Percentiles rank a stretch among this genome's conserved stretches.
These are phyloP conservation scores for Diogma glabrata DNA, from an alignment of 2,888 invertebrate genomes.

Conservation along the genomic window DNA sequence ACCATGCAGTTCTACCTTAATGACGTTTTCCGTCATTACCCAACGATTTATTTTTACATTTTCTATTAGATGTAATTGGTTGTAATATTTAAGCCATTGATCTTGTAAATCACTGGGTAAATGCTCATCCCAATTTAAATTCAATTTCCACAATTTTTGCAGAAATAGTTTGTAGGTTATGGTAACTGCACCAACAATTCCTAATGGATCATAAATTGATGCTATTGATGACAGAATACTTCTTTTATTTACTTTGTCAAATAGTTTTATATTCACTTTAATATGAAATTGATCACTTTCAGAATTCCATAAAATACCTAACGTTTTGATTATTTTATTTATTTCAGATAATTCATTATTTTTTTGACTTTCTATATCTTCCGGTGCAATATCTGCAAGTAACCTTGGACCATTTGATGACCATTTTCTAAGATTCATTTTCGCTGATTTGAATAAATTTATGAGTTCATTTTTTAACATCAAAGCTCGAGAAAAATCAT, in stretches of 20 bases:
- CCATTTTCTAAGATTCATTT: too few relatives aligned
- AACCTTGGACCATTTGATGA: too few relatives aligned
- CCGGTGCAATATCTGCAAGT: too few relatives aligned
- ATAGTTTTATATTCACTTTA: not conserved
- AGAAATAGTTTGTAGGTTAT: not conserved
- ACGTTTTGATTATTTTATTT: not conserved
- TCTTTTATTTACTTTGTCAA: not conserved
- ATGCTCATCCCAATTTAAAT: not conserved
- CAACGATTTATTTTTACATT: not conserved
- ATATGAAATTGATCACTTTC: not conserved
- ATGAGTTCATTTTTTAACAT: too few relatives aligned
- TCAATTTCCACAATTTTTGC: conserved; percentile 5
- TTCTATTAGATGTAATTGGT: not conserved
- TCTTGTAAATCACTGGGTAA: not conserved
- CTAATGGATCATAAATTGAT: not conserved
- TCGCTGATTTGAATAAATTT: too few relatives aligned
- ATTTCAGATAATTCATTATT: too few relatives aligned
- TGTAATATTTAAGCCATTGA: not conserved
- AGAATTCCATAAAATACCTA: not conserved
- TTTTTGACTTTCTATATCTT: too few relatives aligned
- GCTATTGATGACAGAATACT: not conserved
- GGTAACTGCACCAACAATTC: not conserved
- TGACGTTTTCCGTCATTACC: not conserved
- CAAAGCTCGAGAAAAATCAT: too few relatives aligned
- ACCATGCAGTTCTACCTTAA: not conserved